phyloP scores from a whole-genome alignment of 2,797 vertebrate species.

The Eulemur coronatus region DNA sequence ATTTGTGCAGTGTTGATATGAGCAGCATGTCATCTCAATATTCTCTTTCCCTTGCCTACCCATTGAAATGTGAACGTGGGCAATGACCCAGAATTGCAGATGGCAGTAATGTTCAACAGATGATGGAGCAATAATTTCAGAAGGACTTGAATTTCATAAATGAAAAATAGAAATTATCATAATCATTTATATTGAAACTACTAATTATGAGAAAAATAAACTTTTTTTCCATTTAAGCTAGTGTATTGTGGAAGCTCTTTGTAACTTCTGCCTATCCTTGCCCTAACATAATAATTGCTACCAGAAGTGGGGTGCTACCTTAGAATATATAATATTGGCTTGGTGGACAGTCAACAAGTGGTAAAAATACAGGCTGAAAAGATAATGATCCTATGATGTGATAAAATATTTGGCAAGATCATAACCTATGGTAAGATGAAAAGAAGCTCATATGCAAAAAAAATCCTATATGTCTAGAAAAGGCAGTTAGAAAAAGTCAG shows the following conservation, averaged over 20 bases:
- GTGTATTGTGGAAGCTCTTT: background rate
- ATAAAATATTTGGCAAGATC: background rate
- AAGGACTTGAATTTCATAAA: background rate
- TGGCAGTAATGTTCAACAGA: background rate
- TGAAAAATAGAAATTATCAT: background rate
- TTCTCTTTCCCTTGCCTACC: background rate
- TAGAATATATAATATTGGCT: background rate
- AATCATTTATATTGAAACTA: background rate
- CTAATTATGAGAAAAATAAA: background rate
- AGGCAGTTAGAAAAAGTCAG: background rate
- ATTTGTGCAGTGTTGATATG: background rate
- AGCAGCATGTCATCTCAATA: background rate
- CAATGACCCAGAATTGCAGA: background rate
- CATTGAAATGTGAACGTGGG: background rate
- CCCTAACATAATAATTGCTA: background rate
- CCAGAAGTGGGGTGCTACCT: background rate
- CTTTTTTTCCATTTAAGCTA: background rate
- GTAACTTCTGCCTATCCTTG: background rate
- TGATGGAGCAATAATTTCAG: background rate
- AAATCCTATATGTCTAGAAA: background rate
- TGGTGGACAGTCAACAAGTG: background rate
- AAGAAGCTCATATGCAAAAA: background rate
- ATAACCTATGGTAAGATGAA: background rate
- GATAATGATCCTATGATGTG: background rate
- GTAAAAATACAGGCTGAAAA: background rate